These are phyloP conservation scores for Pelecanoides urinatrix DNA, from an alignment of 2,113 vertebrate species.

Conservation along the genomic window DNA sequence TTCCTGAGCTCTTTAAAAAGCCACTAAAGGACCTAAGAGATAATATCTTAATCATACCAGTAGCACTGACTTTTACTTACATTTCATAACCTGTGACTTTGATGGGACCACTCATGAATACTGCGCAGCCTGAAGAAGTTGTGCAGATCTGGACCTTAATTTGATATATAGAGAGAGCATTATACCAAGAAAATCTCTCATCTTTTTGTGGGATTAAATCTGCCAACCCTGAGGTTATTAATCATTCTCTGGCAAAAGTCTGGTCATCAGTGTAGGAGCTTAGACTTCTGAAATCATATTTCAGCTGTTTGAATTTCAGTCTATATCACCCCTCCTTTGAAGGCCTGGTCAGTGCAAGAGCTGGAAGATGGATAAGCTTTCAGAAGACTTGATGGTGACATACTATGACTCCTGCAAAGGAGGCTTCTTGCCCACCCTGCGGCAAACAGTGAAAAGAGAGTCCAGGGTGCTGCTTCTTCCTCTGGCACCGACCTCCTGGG, in stretches of 20 bases:
- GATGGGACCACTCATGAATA: background rate
- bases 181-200: background rate
- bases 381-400: background rate
- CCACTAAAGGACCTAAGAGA: background rate
- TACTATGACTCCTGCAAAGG: background rate
- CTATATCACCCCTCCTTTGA: background rate
- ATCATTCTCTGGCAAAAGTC: background rate
- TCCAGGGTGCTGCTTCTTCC: background rate
- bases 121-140: background rate
- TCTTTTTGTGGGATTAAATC: background rate
- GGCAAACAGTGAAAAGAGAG: accelerated
- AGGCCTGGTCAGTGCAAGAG: background rate
- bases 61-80: background rate
- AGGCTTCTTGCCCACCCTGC: background rate
- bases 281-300: background rate
- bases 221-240: background rate
- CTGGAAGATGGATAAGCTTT: background rate
- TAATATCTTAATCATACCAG: background rate
- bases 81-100: background rate
- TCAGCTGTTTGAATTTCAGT: background rate
- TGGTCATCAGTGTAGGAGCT: background rate
- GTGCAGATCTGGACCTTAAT: background rate
- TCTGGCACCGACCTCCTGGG: background rate
- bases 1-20: background rate
- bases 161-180: background rate